phyloP scores from a whole-genome alignment of 92 coral and sea anemone species.

The Anthopleura xanthogrammica region DNA sequence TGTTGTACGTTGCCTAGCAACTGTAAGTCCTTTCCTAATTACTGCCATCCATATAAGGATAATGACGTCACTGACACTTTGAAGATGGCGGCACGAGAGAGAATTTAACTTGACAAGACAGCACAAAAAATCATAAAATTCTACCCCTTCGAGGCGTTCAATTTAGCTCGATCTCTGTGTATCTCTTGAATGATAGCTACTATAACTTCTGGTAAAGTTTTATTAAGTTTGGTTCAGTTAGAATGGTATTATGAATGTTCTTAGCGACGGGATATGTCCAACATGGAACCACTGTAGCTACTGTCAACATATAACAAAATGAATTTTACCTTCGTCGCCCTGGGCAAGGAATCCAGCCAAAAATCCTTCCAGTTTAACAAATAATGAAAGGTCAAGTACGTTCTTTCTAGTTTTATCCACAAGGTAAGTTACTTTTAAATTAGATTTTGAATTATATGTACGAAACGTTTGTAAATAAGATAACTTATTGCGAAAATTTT shows the following conservation, averaged over 20 bases:
- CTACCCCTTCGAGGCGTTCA: background rate
- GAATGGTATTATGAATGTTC: background rate
- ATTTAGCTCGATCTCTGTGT: background rate
- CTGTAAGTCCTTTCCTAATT: slow-evolving; percentile 6
- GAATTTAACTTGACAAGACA: background rate
- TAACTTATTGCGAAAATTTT: background rate
- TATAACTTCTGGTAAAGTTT: background rate
- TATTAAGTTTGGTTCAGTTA: background rate
- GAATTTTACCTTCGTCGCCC: background rate
- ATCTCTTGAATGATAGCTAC: background rate
- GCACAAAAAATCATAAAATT: background rate
- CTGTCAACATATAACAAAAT: background rate
- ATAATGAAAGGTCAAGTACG: background rate
- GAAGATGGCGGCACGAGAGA: slow-evolving; percentile 70
- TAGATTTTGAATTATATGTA: background rate
- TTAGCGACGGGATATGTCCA: background rate
- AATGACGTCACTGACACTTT: slow-evolving; percentile 62
- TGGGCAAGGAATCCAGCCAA: background rate
- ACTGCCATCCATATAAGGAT: slow-evolving; percentile 50
- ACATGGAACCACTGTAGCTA: background rate
- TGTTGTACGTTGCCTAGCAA: slow-evolving; percentile 41
- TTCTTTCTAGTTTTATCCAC: background rate
- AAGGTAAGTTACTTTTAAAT: background rate
- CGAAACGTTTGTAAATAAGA: background rate
- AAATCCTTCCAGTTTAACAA: background rate